A percentile compares a stretch with the other conserved stretches of the same genome.
phyloP scores from a whole-genome alignment of 2,797 vertebrate species.

The Meda fulgida region DNA sequence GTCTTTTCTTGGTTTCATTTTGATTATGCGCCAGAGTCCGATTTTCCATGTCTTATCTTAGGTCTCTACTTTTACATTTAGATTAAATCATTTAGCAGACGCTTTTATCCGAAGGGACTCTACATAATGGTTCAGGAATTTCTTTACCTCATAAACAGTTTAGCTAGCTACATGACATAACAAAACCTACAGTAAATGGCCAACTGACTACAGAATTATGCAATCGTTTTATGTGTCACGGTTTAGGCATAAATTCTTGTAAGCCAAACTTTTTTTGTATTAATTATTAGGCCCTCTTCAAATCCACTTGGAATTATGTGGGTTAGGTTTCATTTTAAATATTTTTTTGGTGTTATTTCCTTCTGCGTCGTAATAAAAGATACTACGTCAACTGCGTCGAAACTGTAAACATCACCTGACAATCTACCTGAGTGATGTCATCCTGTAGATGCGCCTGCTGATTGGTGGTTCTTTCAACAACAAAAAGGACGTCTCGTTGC shows the following conservation, averaged over 20 bases:
- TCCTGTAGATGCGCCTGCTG: background rate
- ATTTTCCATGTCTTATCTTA: background rate
- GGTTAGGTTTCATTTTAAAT: too few species aligned
- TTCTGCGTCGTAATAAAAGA: background rate
- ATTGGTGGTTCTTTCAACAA: background rate
- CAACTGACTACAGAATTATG: conserved; percentile 4
- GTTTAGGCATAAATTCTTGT: background rate
- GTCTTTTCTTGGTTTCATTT: background rate
- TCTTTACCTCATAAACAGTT: background rate
- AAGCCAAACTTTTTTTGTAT: background rate
- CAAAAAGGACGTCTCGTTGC: background rate
- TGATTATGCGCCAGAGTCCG: background rate
- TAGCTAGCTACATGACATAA: background rate
- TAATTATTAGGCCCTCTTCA: background rate
- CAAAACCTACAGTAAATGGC: background rate
- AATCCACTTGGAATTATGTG: background rate
- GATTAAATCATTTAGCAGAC: background rate
- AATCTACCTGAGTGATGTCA: conserved; percentile 8
- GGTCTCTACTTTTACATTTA: background rate
- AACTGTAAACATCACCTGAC: conserved; percentile 44
- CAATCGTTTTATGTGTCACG: background rate
- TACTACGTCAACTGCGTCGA: background rate
- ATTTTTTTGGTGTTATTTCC: background rate
- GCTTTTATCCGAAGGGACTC: background rate
- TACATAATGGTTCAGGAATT: background rate